phyloP scores from a whole-genome alignment of 2,113 vertebrate species.

The Bos javanicus region DNA sequence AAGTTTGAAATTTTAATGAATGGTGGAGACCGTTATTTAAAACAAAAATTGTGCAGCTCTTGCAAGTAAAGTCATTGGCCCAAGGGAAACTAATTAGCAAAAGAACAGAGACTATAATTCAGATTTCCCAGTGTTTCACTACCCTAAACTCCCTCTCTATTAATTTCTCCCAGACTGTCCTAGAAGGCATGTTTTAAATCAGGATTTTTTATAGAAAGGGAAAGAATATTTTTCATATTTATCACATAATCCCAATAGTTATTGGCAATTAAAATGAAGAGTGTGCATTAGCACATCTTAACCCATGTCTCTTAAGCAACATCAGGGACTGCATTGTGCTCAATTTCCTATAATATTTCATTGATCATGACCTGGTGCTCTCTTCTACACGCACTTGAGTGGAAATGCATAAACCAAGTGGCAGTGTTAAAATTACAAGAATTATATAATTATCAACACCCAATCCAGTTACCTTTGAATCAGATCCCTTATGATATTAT shows the following conservation, averaged over 20 bases:
- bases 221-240: background rate
- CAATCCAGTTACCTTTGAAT: background rate
- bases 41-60: background rate
- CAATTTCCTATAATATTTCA: background rate
- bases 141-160: background rate
- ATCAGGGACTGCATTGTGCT: background rate
- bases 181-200: background rate
- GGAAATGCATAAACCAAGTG: background rate
- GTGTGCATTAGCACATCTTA: background rate
- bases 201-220: background rate
- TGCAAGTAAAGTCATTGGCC: background rate
- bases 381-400: background rate
- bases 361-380: background rate
- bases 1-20: background rate
- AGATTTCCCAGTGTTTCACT: background rate
- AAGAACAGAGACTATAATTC: background rate
- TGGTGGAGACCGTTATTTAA: background rate
- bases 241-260: background rate
- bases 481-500: background rate
- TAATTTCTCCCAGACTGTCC: background rate
- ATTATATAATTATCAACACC: background rate
- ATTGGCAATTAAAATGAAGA: background rate
- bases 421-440: background rate
- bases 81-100: background rate
- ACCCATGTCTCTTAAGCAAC: background rate